Conservation (phyloP, 2,797 vertebrate species). For the Gallinago solitaria region DNA sequence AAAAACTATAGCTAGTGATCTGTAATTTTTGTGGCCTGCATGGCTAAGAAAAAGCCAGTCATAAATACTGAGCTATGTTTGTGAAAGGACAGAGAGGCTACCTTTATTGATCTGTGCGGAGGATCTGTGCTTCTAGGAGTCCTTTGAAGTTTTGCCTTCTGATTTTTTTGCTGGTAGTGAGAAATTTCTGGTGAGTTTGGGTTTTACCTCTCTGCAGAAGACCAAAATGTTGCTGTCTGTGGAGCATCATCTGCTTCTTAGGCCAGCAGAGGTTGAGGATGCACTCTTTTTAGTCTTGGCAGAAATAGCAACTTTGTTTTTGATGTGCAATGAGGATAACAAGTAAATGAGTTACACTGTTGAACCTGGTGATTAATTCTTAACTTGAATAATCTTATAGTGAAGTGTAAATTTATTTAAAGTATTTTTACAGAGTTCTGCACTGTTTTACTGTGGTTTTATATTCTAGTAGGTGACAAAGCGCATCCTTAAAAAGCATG, state of each 20-base stretch:
- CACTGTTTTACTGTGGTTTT: conserved; percentile 28
- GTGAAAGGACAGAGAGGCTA: background rate
- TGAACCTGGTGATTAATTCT: conserved; percentile 1
- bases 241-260: background rate
- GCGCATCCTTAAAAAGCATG: conserved; percentile 36
- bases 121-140: background rate
- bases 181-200: background rate
- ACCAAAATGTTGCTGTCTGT: background rate
- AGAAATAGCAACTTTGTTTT: background rate
- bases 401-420: conserved; percentile 34
- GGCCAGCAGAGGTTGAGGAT: background rate
- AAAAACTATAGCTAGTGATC: background rate
- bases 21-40: background rate
- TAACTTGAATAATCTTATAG: conserved; percentile 32
- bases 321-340: conserved; percentile 10
- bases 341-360: background rate
- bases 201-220: background rate
- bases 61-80: background rate
- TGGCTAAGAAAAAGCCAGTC: conserved; percentile 11
- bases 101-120: background rate
- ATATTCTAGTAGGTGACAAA: background rate
- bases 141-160: background rate
- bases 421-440: conserved; percentile 36
- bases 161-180: background rate
- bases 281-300: background rate